These are phyloP conservation scores for Spilosoma lubricipeda DNA, from an alignment of 2,888 invertebrate species.

Conservation along the genomic window DNA sequence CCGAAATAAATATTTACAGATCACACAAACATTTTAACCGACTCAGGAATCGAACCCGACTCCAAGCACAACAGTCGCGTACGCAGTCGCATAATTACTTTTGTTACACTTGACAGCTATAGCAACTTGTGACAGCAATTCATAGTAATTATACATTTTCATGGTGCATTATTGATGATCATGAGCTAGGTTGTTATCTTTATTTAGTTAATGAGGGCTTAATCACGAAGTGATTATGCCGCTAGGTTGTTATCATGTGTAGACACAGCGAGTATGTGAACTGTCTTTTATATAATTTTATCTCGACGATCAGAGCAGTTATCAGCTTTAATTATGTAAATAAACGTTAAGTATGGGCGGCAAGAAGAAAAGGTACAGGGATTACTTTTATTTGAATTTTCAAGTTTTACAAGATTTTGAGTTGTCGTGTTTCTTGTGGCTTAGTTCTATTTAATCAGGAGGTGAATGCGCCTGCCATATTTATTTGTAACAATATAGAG, in stretches of 20 bases:
- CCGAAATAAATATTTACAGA: no score
- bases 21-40: no score
- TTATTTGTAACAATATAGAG: not conserved
- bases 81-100: no score
- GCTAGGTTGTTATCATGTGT: not conserved
- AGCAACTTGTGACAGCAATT: not conserved
- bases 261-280: not conserved
- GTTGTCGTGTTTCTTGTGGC: constrained; percentile 9
- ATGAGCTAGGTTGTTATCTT: not conserved
- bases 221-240: no score
- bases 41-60: no score
- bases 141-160: not conserved
- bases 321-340: not conserved
- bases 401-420: constrained; percentile 17
- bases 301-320: not conserved
- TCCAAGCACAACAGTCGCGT: no score
- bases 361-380: constrained; percentile 26
- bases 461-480: constrained; percentile 30
- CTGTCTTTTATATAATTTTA: constrained; percentile 12
- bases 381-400: constrained; percentile 24
- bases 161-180: not conserved
- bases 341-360: constrained; percentile 21
- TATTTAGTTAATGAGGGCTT: no score
- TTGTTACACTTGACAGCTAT: no score
- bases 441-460: constrained; percentile 20